These are phyloP conservation scores for Pelecanoides urinatrix DNA, from an alignment of 2,113 vertebrate species.

Conservation along the genomic window DNA sequence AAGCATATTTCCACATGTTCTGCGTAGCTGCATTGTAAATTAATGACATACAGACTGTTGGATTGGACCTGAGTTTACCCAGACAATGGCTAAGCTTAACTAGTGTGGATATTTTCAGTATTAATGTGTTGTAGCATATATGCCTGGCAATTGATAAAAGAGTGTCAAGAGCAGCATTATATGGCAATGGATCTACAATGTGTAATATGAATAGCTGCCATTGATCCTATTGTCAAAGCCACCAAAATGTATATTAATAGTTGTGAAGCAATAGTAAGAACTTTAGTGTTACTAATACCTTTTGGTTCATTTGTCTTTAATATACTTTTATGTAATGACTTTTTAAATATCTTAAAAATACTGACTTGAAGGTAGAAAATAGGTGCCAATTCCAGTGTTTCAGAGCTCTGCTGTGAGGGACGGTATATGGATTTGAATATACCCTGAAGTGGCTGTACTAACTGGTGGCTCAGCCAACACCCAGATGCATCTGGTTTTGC, in stretches of 20 bases:
- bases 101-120: background rate
- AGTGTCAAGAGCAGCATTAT: background rate
- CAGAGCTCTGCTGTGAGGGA: background rate
- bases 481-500: background rate
- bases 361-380: background rate
- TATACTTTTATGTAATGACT: background rate
- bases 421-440: background rate
- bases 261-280: background rate
- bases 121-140: background rate
- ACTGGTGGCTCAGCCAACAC: background rate
- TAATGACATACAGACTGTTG: background rate
- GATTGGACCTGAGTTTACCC: background rate
- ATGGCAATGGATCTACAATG: background rate
- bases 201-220: background rate
- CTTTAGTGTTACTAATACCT: background rate
- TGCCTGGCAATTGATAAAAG: background rate
- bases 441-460: background rate
- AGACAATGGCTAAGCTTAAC: background rate
- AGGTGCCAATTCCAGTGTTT: background rate
- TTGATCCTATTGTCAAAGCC: background rate
- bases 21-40: background rate
- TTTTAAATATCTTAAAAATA: background rate
- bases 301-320: background rate
- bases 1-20: background rate
- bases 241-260: background rate